phyloP scores from a whole-genome alignment of 1,140 invertebrate species.

The Bombus sylvicola region DNA sequence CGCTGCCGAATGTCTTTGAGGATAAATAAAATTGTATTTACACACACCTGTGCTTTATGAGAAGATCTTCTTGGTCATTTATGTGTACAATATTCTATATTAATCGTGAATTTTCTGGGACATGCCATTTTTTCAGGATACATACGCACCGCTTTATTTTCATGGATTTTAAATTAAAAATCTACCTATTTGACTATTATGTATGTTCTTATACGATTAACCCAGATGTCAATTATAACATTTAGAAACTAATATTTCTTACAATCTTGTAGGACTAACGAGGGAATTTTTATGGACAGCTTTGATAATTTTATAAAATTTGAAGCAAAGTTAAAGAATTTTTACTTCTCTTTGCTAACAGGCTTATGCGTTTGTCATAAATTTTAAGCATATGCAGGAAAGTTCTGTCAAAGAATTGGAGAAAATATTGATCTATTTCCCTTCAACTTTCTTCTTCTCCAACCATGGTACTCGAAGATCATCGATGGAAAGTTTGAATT shows the following conservation, averaged over 20 bases:
- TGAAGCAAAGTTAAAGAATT: not conserved
- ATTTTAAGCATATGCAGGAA: not conserved
- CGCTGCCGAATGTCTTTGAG: not conserved
- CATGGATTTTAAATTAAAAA: not conserved
- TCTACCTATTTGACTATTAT: not conserved
- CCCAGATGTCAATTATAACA: not conserved
- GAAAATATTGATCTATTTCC: not conserved
- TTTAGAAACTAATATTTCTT: not conserved
- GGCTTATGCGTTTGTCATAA: not conserved
- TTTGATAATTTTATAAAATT: not conserved
- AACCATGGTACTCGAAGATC: no score
- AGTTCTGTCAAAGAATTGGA: not conserved
- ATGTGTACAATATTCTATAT: not conserved
- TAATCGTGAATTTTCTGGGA: not conserved
- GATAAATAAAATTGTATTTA: constrained; percentile 13
- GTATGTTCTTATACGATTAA: no score
- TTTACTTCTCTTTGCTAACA: no score
- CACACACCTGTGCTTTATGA: constrained; percentile 6
- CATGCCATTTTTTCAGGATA: not conserved
- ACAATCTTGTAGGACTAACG: not conserved
- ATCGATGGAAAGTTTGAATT: no score
- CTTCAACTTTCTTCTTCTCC: no score
- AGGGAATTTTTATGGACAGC: not conserved
- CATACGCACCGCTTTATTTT: not conserved
- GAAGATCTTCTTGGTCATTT: not conserved